Percentiles rank a stretch among this genome's conserved stretches.
These are phyloP conservation scores for Orchesella cincta DNA, from an alignment of 1,140 invertebrate species.

Conservation along the genomic window DNA sequence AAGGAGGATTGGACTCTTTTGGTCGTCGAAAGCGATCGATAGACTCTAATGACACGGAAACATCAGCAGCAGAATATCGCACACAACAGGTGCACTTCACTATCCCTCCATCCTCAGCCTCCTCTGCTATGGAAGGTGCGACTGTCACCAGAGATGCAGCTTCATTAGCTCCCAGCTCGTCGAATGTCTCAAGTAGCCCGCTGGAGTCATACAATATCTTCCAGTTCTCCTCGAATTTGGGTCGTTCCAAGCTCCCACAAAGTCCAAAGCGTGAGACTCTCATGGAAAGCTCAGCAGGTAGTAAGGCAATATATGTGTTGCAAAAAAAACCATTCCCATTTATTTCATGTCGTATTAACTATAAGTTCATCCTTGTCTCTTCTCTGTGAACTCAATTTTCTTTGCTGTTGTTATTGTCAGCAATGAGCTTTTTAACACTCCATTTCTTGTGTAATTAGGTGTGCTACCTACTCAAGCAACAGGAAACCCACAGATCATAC, in stretches of 20 bases:
- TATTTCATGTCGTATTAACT: not conserved
- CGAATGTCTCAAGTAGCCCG: not conserved
- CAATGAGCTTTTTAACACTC: not conserved
- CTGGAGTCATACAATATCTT: not conserved
- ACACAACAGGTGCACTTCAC: constrained; percentile 23
- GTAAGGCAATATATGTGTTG: not conserved
- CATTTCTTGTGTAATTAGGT: constrained; percentile 21
- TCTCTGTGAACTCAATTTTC: not conserved
- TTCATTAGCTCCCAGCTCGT: not conserved
- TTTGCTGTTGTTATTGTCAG: not conserved
- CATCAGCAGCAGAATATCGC: not conserved
- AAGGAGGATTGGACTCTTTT: constrained; percentile 55
- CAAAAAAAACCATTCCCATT: not conserved
- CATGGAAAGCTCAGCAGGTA: constrained; percentile 18
- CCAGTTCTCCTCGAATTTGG: constrained; percentile 10
- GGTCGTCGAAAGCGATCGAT: constrained; percentile 52
- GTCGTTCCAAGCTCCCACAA: too few relatives aligned
- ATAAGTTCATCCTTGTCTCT: not conserved
- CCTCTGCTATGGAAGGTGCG: not conserved
- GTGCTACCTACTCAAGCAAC: not conserved
- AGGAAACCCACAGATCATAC: not conserved
- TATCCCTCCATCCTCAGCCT: not conserved
- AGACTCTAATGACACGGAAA: constrained; percentile 46
- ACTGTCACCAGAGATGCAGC: not conserved
- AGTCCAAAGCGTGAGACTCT: not conserved